Evolutionary conservation across 2,113 vertebrate species (phyloP).

Genomic region (Aptenodytes forsteri): DNA sequence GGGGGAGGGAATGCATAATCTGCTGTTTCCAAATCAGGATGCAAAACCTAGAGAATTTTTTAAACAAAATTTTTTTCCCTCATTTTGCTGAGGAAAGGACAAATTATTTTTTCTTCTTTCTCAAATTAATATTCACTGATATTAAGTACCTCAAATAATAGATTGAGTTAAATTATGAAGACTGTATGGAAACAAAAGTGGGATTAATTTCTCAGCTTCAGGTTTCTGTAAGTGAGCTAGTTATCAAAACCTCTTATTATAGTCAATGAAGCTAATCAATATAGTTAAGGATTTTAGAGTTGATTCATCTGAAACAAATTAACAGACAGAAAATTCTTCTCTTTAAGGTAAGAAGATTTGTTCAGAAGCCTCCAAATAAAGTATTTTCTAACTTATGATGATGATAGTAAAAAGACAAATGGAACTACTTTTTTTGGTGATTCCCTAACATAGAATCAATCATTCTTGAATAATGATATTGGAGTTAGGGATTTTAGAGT

Average conservation of each 20-base stretch:
- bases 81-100: neutral
- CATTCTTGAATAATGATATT: neutral
- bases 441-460: neutral
- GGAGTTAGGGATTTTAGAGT: neutral
- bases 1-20: conserved; percentile 96
- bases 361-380: neutral
- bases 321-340: neutral
- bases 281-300: neutral
- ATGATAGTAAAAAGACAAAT: neutral
- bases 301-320: neutral
- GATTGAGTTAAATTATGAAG: neutral
- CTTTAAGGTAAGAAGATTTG: neutral
- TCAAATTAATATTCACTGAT: neutral
- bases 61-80: neutral
- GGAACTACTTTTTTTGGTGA: neutral
- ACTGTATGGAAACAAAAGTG: neutral
- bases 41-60: conserved; percentile 84
- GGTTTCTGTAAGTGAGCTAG: neutral
- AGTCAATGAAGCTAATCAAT: neutral
- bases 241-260: neutral
- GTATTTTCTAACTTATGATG: neutral
- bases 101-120: neutral
- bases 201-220: neutral
- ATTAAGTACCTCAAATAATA: neutral
- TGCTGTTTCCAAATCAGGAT: conserved; percentile 96